These are phyloP conservation scores for Chrysochloris asiatica DNA, from an alignment of 2,113 vertebrate genomes.

Conservation along the genomic window DNA sequence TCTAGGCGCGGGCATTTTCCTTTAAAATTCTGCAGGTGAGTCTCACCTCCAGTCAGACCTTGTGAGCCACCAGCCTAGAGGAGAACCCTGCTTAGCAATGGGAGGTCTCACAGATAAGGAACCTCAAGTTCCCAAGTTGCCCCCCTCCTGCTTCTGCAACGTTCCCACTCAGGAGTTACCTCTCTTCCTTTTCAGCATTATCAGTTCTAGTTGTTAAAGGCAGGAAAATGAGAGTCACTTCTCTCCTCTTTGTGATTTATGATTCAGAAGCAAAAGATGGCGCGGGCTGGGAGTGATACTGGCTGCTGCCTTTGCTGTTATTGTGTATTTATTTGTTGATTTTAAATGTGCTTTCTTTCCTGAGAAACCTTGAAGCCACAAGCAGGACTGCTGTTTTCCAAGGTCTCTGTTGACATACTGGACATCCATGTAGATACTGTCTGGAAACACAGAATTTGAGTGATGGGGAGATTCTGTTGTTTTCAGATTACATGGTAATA, in stretches of 20 bases:
- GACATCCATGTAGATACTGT: neutral
- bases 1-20: neutral
- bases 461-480: neutral
- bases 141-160: conserved; percentile 74
- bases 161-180: conserved; percentile 79
- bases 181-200: conserved; percentile 81
- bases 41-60: neutral
- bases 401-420: neutral
- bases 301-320: neutral
- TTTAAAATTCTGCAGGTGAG: neutral
- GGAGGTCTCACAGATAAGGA: conserved; percentile 50
- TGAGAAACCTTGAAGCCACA: conserved; percentile 12
- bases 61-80: neutral
- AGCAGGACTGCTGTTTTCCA: neutral
- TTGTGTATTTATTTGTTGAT: neutral
- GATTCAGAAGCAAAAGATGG: conserved; percentile 82
- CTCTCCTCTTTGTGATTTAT: conserved; percentile 83
- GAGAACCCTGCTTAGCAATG: neutral
- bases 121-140: conserved; percentile 21
- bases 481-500: conserved; percentile 2
- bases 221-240: conserved; percentile 80
- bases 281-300: conserved; percentile 56
- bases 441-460: neutral
- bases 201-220: conserved; percentile 78
- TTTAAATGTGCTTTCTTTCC: conserved; percentile 48